These are phyloP conservation scores for Rhynchomys soricoides DNA, from an alignment of 2,113 vertebrate species.

Conservation along the genomic window DNA sequence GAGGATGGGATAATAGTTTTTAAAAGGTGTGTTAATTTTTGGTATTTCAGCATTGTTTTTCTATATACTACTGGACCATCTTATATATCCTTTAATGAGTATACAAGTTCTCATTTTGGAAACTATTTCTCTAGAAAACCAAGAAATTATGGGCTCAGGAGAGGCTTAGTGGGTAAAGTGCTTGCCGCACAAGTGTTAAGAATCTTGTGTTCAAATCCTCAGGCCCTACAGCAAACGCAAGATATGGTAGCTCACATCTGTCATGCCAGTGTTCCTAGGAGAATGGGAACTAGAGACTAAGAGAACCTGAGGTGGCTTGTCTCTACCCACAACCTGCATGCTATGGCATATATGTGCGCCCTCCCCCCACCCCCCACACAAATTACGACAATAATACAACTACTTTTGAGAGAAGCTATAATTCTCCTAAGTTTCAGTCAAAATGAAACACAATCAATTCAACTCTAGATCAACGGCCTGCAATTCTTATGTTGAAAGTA, in stretches of 20 bases:
- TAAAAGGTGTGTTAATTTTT: neutral
- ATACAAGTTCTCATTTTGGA: neutral
- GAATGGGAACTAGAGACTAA: neutral
- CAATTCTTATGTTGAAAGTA: neutral
- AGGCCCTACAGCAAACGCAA: neutral
- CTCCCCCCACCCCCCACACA: neutral
- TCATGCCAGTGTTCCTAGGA: neutral
- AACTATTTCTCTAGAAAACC: neutral
- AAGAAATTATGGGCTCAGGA: neutral
- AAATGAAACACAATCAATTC: neutral
- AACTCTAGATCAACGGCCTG: neutral
- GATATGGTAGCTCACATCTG: neutral
- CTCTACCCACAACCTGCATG: neutral
- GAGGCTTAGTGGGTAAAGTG: neutral
- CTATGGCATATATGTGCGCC: neutral
- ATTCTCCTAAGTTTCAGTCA: slow-evolving; percentile 3
- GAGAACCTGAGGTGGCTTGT: neutral
- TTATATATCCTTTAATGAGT: neutral
- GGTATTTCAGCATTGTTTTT: slow-evolving; percentile 27
- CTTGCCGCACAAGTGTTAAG: neutral
- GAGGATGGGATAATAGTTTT: neutral
- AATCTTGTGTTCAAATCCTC: neutral
- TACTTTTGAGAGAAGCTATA: neutral
- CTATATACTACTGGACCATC: neutral
- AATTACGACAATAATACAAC: neutral